These are phyloP conservation scores for Brachyptera putata DNA, from an alignment of 2,888 invertebrate genomes.

Conservation along the genomic window DNA sequence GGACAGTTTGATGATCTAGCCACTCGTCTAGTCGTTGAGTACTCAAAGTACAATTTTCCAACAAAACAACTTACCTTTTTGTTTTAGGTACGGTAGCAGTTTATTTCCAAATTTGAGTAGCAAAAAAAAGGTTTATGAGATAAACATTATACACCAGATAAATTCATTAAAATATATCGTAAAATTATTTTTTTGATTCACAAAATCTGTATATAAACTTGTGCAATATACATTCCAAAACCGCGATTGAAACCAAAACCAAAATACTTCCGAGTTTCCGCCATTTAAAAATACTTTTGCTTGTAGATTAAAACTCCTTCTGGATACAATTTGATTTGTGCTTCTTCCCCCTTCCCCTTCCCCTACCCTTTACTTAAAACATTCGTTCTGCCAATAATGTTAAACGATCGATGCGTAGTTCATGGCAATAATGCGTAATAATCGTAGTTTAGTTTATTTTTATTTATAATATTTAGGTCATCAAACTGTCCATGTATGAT, in stretches of 20 bases:
- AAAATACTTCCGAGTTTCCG: constrained; percentile 13
- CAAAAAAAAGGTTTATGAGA: background rate
- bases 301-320: constrained; percentile 3
- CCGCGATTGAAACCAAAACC: constrained; percentile 7
- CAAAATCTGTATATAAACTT: background rate
- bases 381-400: constrained; percentile 11
- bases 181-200: constrained; percentile 6
- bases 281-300: background rate
- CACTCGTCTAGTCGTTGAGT: constrained; percentile 1
- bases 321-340: constrained; percentile 15
- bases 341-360: constrained; percentile 11
- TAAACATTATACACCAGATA: background rate
- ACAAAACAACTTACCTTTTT: too few relatives aligned
- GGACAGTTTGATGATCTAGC: constrained; percentile 22
- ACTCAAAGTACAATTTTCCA: constrained; percentile 3
- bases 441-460: constrained; percentile 7
- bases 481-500: constrained; percentile 12
- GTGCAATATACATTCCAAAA: constrained; percentile 19
- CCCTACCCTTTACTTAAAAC: constrained; percentile 15
- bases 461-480: constrained; percentile 6
- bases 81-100: background rate
- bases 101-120: background rate
- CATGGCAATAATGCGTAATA: background rate
- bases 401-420: background rate
- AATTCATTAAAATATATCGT: background rate